Evolutionary conservation across 2,797 vertebrate genomes (phyloP).

Genomic region (Enoplosus armatus): DNA sequence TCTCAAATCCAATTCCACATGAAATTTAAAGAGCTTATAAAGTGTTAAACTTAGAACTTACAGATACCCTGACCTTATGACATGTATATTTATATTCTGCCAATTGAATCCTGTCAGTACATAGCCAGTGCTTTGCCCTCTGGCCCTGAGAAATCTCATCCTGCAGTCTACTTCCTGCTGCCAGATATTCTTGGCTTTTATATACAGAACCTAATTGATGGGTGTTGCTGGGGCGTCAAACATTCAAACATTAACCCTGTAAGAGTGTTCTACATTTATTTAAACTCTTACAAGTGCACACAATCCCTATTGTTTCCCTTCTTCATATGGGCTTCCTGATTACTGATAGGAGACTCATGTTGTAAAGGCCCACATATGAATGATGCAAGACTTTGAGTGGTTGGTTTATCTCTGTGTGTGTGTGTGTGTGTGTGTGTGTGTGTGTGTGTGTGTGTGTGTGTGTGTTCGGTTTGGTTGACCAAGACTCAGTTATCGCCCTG

Average conservation of each 20-base stretch:
- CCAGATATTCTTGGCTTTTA: constrained; percentile 42
- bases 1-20: not conserved
- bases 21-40: not conserved
- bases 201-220: constrained; percentile 24
- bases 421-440: not conserved
- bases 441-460: not conserved
- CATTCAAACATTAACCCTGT: constrained; percentile 29
- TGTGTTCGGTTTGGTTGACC: constrained; percentile 26
- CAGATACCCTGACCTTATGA: not conserved
- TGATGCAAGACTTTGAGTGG: not conserved
- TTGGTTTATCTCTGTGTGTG: not conserved
- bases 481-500: constrained; percentile 26
- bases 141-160: constrained; percentile 27
- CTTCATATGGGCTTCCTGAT: constrained; percentile 17
- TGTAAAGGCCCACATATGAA: constrained; percentile 25
- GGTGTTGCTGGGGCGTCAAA: constrained; percentile 14
- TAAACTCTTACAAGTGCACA: constrained; percentile 16
- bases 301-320: constrained; percentile 33
- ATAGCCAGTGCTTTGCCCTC: constrained; percentile 27
- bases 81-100: too few species aligned
- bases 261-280: constrained; percentile 14
- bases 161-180: constrained; percentile 24
- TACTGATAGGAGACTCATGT: constrained; percentile 12
- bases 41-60: not conserved
- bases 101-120: too few species aligned